Base-by-base conservation (phyloP, 2,797 vertebrate species). In the Pampus argenteus region DNA sequence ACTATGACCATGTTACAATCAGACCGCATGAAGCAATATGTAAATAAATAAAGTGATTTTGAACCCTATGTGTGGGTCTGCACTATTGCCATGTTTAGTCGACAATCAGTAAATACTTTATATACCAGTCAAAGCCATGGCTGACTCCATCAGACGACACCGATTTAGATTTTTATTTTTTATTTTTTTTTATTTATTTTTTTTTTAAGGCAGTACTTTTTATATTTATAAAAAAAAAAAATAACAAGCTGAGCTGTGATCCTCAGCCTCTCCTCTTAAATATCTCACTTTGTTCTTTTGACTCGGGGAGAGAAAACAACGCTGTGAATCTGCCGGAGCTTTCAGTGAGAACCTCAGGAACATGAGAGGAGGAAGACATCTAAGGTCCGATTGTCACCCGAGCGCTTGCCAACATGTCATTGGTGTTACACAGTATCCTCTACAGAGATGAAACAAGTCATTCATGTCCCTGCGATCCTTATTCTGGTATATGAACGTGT, bases 271-370 rank as follows among this genome's bases (percentile, higher is more conserved):
- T 66, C 67, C 11, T 75, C 59, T 66, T 56, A 50, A 78, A 77
- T 75, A 42, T 51, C 50, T 66, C 31, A 29, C 86, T 83, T 86
- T 86, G 67, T 83, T 87, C 63, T 81, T 74, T 78, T 55, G 71
- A 74, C 71, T 75, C 23, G 3, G 50, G 61, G 55, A 76, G 40
- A 58, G n/a, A 65, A 84, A 79, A 68, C 60, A 65, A 42, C 10
- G 45, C 51, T 75, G 14, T 18, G 1, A 8, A 8, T 36, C 26
- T 57, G 69, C 5, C 49, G 45, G 65, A 22, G 42, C 48, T 78
- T 78, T 79, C 66, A 47, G 55, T n/a, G 23, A 62, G 59, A 70
- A 47, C 50, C 56, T 71, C 26, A 55, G 65, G 13, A 72, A 79
- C 60, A 70, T 45, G 38, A 63, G 59, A 74, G 18, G 62, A 51